phyloP scores from a whole-genome alignment of 2,113 vertebrate genomes.

The Naja naja region DNA sequence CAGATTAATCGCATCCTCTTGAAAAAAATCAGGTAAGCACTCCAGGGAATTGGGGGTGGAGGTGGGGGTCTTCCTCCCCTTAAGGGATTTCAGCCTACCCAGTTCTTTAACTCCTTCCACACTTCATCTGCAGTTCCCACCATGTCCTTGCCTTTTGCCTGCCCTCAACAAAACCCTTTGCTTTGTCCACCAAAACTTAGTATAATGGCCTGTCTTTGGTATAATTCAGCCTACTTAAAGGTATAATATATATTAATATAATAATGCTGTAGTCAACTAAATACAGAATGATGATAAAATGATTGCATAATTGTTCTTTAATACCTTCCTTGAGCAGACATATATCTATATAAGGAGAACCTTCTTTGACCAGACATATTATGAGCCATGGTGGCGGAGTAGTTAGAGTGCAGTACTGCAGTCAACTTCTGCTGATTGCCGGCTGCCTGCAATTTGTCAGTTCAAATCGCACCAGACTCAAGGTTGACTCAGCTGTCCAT shows the following conservation, averaged over 20 bases:
- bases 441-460: no score
- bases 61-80: neutral
- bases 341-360: neutral
- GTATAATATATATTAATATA: neutral
- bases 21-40: neutral
- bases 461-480: no score
- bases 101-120: neutral
- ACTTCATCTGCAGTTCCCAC: neutral
- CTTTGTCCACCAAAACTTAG: neutral
- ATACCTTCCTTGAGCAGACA: neutral
- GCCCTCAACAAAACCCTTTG: neutral
- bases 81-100: neutral
- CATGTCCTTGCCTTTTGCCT: neutral
- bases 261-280: neutral
- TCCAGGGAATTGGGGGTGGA: neutral
- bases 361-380: neutral
- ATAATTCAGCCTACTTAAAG: neutral
- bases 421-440: no score
- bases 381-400: no score
- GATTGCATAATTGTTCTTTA: neutral
- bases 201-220: neutral
- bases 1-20: neutral
- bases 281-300: neutral
- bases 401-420: no score
- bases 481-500: no score